Evolutionary conservation across 2,888 invertebrate genomes (phyloP).

Genomic region (Sepioteuthis lessoniana): DNA sequence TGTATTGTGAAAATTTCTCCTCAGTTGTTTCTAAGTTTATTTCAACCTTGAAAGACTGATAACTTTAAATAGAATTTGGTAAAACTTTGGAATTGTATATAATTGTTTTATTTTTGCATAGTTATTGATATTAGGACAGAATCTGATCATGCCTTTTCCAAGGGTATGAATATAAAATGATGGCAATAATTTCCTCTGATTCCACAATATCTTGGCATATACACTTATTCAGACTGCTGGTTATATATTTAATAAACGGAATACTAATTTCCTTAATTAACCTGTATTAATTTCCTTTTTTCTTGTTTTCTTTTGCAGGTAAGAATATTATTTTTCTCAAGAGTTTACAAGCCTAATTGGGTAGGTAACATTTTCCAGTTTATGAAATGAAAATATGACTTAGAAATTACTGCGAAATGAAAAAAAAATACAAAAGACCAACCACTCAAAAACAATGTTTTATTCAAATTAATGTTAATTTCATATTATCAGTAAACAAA

Average conservation of each 20-base stretch:
- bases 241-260: background rate
- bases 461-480: no score
- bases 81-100: background rate
- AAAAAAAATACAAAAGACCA: no score
- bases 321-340: background rate
- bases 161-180: background rate
- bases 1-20: no score
- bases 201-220: background rate
- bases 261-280: background rate
- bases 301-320: background rate
- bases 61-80: background rate
- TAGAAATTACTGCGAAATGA: background rate
- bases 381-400: background rate
- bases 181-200: background rate
- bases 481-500: no score
- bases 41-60: background rate
- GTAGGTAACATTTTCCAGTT: background rate
- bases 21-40: no score
- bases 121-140: background rate
- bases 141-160: background rate
- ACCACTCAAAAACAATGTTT: no score
- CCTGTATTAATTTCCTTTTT: background rate
- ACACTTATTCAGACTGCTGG: background rate
- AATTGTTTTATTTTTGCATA: background rate
- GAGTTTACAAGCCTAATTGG: background rate